These are phyloP conservation scores for Sebastes diploproa DNA, from an alignment of 2,797 vertebrate species.

Conservation along the genomic window DNA sequence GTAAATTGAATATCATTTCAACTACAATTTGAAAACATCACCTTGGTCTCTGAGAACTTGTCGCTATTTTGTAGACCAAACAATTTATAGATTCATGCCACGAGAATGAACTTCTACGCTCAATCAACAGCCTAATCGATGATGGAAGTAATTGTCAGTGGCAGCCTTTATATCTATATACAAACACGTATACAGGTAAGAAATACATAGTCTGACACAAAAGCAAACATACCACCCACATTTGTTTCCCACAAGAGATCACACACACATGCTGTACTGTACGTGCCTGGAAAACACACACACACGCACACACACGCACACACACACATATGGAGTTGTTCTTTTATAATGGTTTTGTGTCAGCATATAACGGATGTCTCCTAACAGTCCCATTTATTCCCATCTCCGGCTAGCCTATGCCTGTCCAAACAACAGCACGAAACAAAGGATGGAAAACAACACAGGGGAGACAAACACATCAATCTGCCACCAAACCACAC, in stretches of 20 bases:
- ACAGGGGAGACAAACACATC: conserved; percentile 78
- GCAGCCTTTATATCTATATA: not conserved
- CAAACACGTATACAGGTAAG: not conserved
- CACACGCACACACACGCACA: conserved; percentile 6
- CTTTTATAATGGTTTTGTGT: conserved; percentile 80
- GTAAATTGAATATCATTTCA: not conserved
- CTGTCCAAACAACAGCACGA: conserved; percentile 72
- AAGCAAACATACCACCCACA: conserved; percentile 38
- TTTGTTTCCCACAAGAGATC: conserved; percentile 24
- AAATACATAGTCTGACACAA: conserved; percentile 3
- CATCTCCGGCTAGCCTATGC: conserved; percentile 76
- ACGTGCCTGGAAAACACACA: not conserved
- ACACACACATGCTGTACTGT: conserved; percentile 31
- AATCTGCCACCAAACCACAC: conserved; percentile 67
- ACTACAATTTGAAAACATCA: not conserved
- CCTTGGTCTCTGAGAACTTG: not conserved
- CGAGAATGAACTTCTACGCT: not conserved
- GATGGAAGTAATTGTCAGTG: not conserved
- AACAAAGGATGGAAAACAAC: conserved; percentile 80
- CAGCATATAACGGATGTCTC: conserved; percentile 77
- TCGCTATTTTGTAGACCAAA: not conserved
- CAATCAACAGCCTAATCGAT: not conserved
- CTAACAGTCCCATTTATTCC: conserved; percentile 80
- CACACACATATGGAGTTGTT: conserved; percentile 59
- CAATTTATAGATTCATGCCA: not conserved